phyloP scores from a whole-genome alignment of 2,797 vertebrate species.

The Sphaeramia orbicularis region DNA sequence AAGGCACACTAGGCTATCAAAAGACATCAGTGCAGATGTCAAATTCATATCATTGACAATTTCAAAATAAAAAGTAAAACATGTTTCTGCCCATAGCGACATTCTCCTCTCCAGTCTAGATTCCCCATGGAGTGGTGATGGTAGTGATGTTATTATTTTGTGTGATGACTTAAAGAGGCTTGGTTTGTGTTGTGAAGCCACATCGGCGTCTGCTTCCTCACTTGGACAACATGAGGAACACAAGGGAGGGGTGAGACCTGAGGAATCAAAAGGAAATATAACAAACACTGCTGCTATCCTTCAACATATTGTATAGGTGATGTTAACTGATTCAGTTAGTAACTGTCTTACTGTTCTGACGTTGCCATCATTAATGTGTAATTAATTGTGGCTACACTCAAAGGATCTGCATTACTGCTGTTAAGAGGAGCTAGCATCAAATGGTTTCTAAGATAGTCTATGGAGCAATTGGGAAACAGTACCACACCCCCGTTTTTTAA shows the following conservation, averaged over 20 bases:
- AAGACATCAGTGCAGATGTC: background rate
- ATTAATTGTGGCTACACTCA: background rate
- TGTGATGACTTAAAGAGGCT: constrained; percentile 27
- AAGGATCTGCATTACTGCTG: background rate
- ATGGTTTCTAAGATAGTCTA: background rate
- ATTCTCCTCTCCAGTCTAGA: background rate
- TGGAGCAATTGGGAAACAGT: constrained; percentile 57
- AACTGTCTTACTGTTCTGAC: background rate
- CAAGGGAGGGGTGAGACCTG: background rate
- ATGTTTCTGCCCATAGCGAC: background rate
- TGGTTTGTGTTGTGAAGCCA: background rate
- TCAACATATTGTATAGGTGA: background rate
- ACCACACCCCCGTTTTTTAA: constrained; percentile 51
- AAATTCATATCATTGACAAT: background rate
- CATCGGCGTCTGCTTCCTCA: background rate
- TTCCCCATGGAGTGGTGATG: constrained; percentile 1
- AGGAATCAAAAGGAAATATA: background rate
- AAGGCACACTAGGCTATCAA: no score
- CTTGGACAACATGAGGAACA: background rate
- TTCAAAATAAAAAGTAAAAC: background rate
- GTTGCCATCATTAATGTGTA: background rate
- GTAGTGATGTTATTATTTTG: background rate
- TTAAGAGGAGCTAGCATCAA: background rate
- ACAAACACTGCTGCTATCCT: background rate
- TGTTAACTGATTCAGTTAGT: background rate